Evolutionary conservation across 2,797 vertebrate species (phyloP), one percentile per base, ranked within the genome.

Genomic region (Pogoniulus pusillus): DNA sequence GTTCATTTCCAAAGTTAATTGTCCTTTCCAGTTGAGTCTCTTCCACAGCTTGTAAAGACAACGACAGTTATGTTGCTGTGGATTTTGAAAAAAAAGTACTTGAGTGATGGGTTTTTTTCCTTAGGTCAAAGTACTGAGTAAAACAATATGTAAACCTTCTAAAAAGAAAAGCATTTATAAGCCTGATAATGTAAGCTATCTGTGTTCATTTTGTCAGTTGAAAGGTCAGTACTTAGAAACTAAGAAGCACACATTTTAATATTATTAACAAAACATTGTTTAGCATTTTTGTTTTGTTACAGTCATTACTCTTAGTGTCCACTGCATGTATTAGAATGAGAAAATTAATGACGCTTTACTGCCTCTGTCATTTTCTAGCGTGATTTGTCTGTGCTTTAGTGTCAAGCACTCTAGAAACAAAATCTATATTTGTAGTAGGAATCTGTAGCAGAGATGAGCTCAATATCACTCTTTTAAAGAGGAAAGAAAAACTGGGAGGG

Each of bases 11-110:
- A 13, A 57, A 45, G 54, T 47, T 65, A 82, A 24, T 54, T 66
- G 73, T 4, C 39, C 8, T 15, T 77, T 80, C 55, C 53, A 29
- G 37, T 35, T 43, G 8, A 57, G 14, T 57, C 12, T 70, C 12
- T 66, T 79, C 22, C 12, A 4, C 79, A 24, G 1, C 7, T 45
- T 26, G 5, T 47, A 23, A 80, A 60, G 43, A 65, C 63, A 64
- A n/a, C 4, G 3, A 2, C 8, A 32, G 5, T 64, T 8, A 3
- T 45, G 39, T n/a, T 65, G 3, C 37, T 41, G 3, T 35, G 8
- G 15, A 6, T 16, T 16, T 41, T 41, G 39, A 41, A 41, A 41
- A 41, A 12, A 41, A 41, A 16, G 14, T 41, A 39, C 39, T 39
- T 12, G 39, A 12, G 37, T 37, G 37, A 37, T 39, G 13, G 9